A percentile compares a stretch with the other conserved stretches of the same genome.
Conservation (phyloP, 2,113 vertebrate genomes). For the Corynorhinus townsendii region DNA sequence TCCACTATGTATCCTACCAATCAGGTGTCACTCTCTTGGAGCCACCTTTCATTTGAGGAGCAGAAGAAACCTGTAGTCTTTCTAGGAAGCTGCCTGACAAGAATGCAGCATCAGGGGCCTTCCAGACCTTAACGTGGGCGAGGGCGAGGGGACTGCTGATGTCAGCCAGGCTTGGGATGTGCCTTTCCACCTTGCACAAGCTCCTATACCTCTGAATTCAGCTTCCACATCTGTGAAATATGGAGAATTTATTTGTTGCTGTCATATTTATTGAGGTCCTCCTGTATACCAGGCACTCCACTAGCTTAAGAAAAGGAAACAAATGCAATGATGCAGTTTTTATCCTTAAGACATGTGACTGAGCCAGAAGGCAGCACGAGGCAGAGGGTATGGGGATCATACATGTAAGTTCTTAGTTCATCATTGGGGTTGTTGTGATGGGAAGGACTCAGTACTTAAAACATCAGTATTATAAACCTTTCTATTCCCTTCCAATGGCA, state of each 20-base stretch:
- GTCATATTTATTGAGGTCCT: neutral
- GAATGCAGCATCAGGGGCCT: neutral
- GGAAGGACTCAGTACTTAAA: neutral
- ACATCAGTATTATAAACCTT: neutral
- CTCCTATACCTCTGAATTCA: neutral
- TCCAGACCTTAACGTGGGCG: neutral
- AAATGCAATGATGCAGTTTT: neutral
- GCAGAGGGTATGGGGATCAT: neutral
- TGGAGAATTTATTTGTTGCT: neutral
- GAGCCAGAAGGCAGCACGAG: neutral
- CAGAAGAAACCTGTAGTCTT: neutral
- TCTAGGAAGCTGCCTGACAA: neutral
- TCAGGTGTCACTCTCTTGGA: neutral
- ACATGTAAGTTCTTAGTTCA: neutral
- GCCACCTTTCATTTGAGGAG: neutral
- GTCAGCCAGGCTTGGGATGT: neutral
- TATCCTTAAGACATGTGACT: neutral
- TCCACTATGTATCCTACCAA: neutral
- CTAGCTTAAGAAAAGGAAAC: neutral
- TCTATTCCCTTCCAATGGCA: neutral
- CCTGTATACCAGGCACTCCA: neutral
- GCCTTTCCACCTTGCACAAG: neutral
- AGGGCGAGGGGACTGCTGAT: neutral
- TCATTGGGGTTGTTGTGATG: neutral
- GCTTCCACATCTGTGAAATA: neutral